Percentiles rank a stretch among this genome's conserved stretches.
Evolutionary conservation across 2,888 invertebrate species (phyloP).

Genomic region (Eupeodes luniger): DNA sequence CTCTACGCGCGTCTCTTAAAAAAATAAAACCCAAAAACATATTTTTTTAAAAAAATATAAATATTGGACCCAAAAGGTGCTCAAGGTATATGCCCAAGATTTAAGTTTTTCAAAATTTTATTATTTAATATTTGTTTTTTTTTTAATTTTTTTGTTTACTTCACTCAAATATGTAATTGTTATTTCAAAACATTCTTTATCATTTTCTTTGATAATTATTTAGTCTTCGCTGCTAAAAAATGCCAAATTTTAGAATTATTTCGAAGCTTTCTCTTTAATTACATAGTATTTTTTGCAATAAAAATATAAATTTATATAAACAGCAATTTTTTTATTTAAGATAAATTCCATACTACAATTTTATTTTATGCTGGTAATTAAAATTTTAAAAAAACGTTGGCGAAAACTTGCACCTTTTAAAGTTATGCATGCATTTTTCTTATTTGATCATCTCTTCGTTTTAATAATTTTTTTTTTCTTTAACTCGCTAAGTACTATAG

Average conservation of each 20-base stretch:
- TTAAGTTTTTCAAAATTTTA: conserved; percentile 44
- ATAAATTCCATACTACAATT: conserved; percentile 19
- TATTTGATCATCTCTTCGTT: not conserved
- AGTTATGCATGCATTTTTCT: conserved; percentile 59
- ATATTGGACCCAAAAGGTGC: conserved; percentile 82
- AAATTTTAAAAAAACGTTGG: not conserved
- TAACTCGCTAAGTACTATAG: conserved; percentile 45
- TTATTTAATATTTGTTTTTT: conserved; percentile 30
- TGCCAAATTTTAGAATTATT: conserved; percentile 43
- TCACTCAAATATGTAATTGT: conserved; percentile 7
- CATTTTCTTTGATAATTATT: conserved; percentile 28
- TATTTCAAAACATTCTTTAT: not conserved
- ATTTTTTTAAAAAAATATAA: conserved; percentile 53
- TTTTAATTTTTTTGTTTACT: conserved; percentile 33
- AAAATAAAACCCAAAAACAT: conserved; percentile 42
- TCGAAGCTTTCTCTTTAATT: conserved; percentile 44
- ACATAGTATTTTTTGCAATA: conserved; percentile 27
- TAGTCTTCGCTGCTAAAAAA: conserved; percentile 42
- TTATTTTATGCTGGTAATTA: conserved; percentile 40
- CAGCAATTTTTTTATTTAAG: conserved; percentile 1
- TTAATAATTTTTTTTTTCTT: not conserved
- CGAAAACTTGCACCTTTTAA: conserved; percentile 59
- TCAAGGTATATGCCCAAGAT: conserved; percentile 81
- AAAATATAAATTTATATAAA: conserved; percentile 17
- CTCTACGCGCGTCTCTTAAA: conserved; percentile 74